Percentiles rank a stretch among this genome's conserved stretches.
Evolutionary conservation across 1,140 invertebrate genomes (phyloP).

Genomic region (Tigriopus japonicus): DNA sequence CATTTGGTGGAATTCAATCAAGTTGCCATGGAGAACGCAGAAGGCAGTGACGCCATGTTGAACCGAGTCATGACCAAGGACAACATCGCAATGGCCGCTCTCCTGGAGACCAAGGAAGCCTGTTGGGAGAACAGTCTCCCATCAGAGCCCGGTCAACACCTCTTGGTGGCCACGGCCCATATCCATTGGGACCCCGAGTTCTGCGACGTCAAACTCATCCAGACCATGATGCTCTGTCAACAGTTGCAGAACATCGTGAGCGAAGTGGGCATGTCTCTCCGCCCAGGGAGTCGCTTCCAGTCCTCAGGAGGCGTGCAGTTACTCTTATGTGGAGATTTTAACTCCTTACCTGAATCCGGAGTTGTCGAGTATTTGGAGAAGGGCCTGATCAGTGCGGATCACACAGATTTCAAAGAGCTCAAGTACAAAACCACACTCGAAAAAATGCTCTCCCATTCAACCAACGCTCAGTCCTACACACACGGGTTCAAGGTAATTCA

Average conservation of each 20-base stretch:
- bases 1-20: constrained; percentile 95
- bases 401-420: constrained; percentile 90
- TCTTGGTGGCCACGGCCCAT: constrained; percentile 86
- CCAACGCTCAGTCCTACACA: constrained; percentile 67
- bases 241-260: constrained; percentile 36
- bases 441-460: constrained; percentile 56
- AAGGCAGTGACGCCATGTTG: constrained; percentile 94
- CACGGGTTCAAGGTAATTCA: constrained; percentile 78
- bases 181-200: constrained; percentile 99
- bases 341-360: constrained; percentile 92
- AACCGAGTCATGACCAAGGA: constrained; percentile 99
- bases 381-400: constrained; percentile 67
- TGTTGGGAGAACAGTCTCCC: constrained; percentile 70
- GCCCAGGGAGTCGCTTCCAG: constrained; percentile 33
- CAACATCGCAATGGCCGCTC: constrained; percentile 88
- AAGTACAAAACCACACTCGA: constrained; percentile 78
- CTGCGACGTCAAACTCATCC: constrained; percentile 98
- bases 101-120: constrained; percentile 78
- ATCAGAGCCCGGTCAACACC: constrained; percentile 1
- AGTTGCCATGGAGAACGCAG: constrained; percentile 91
- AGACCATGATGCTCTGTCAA: constrained; percentile 97
- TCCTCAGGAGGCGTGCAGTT: constrained; percentile 70
- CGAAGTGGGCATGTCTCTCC: constrained; percentile 16
- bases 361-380: constrained; percentile 87
- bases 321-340: constrained; percentile 92